Percentiles rank a stretch among this genome's conserved stretches.
Conservation (phyloP, 2,113 vertebrate genomes). For the Crotophaga sulcirostris region DNA sequence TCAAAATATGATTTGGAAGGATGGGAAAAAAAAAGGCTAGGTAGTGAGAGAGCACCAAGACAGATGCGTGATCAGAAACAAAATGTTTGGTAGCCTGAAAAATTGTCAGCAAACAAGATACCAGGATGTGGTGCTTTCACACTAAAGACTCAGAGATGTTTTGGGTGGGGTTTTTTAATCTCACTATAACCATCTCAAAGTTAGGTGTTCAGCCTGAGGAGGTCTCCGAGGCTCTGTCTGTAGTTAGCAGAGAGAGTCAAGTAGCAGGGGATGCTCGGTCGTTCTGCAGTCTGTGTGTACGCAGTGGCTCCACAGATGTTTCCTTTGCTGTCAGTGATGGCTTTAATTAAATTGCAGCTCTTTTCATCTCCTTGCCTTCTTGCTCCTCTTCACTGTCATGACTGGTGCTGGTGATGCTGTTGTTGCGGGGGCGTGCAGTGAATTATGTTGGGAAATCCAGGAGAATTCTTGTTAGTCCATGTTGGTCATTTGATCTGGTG, state of each 20-base stretch:
- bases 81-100: background rate
- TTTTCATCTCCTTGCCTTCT: background rate
- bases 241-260: background rate
- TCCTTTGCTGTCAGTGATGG: background rate
- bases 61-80: background rate
- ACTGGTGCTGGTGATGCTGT: background rate
- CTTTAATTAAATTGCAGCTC: conserved; percentile 6
- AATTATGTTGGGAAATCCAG: background rate
- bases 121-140: background rate
- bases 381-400: background rate
- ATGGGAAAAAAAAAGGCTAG: background rate
- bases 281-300: background rate
- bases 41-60: background rate
- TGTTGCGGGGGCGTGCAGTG: background rate
- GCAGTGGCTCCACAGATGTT: background rate
- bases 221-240: background rate
- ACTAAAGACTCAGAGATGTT: background rate
- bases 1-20: background rate
- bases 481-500: background rate
- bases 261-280: background rate
- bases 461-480: background rate
- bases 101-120: background rate
- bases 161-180: background rate
- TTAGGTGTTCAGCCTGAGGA: background rate
- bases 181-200: background rate